phyloP scores from a whole-genome alignment of 2,113 vertebrate species.

The Scophthalmus maximus region DNA sequence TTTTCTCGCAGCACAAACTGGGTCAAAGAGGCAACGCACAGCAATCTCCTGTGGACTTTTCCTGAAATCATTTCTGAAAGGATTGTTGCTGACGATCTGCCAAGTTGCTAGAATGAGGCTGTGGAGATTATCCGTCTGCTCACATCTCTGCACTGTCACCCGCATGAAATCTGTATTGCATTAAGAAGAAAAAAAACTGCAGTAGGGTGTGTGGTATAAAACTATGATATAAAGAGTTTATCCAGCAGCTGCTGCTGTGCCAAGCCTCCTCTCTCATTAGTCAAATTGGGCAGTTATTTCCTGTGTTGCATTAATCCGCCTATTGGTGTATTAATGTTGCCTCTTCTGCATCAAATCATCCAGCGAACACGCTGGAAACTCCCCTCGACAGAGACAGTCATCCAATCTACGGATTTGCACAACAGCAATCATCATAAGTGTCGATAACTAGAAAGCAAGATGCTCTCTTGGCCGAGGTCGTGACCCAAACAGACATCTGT shows the following conservation, averaged over 20 bases:
- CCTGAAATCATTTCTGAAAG: not conserved
- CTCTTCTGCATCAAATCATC: conserved; percentile 44
- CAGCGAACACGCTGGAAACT: conserved; percentile 23
- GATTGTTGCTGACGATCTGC: conserved; percentile 8
- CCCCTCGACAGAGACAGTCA: not conserved
- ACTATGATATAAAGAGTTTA: conserved; percentile 22
- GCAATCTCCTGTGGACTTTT: not conserved
- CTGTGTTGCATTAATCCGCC: conserved; percentile 54
- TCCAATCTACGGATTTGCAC: not conserved
- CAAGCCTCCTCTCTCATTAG: conserved; percentile 58
- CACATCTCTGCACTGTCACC: not conserved
- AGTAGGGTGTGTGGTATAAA: not conserved
- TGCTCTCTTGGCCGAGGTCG: no score
- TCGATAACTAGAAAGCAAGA: not conserved
- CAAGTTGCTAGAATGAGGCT: conserved; percentile 3
- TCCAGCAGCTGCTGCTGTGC: conserved; percentile 14
- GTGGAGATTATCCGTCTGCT: not conserved
- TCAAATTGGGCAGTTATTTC: conserved; percentile 63
- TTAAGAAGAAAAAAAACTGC: not conserved
- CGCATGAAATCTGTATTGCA: no score
- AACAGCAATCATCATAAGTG: conserved; percentile 14
- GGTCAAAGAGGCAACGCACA: not conserved
- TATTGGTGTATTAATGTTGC: conserved; percentile 45
- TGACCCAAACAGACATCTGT: not conserved
- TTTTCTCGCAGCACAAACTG: not conserved